phyloP scores from a whole-genome alignment of 2,888 invertebrate genomes.

The Ornithoptera priamus region DNA sequence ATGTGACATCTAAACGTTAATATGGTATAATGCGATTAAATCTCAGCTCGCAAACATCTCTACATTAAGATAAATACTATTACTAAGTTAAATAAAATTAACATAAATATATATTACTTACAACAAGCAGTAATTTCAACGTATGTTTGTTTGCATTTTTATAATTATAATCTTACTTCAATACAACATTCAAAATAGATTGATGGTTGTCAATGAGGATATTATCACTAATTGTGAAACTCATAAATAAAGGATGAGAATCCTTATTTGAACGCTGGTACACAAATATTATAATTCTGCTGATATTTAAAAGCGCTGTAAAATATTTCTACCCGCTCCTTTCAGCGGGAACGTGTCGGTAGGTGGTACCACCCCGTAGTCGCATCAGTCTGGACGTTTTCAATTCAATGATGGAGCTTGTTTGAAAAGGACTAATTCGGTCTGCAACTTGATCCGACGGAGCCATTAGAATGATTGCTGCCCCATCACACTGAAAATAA shows the following conservation, averaged over 20 bases:
- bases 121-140: neutral
- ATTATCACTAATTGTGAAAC: neutral
- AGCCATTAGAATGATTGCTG: conserved; percentile 75
- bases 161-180: neutral
- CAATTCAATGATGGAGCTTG: conserved; percentile 66
- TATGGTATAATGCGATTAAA: conserved; percentile 18
- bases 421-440: conserved; percentile 74
- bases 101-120: conserved; percentile 1
- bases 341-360: conserved; percentile 23
- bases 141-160: neutral
- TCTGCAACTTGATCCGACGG: conserved; percentile 57
- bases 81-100: conserved; percentile 11
- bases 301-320: conserved; percentile 23
- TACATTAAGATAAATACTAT: conserved; percentile 7
- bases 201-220: neutral
- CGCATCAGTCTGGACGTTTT: conserved; percentile 57
- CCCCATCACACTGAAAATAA: conserved; percentile 49
- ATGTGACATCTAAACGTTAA: conserved; percentile 17
- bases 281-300: conserved; percentile 19
- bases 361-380: conserved; percentile 21
- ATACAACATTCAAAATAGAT: neutral
- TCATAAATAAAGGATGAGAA: neutral
- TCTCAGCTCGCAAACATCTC: conserved; percentile 4
- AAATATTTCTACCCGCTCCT: conserved; percentile 26
- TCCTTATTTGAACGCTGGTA: conserved; percentile 3